phyloP scores from a whole-genome alignment of 2,797 vertebrate species.

The Pseudochirops cupreus region DNA sequence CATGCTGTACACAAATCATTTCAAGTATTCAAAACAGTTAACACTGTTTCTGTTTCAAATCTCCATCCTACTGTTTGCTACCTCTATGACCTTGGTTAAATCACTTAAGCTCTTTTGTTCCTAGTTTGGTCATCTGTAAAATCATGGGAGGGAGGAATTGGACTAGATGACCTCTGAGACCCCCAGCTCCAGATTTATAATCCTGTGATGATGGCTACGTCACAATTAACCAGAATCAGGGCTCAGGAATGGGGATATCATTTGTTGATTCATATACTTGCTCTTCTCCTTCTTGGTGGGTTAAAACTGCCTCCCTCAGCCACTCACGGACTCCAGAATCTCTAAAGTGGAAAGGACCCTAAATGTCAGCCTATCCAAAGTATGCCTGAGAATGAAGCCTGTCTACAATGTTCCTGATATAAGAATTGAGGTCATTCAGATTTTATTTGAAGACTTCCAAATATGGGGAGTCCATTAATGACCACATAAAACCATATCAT shows the following conservation, averaged over 20 bases:
- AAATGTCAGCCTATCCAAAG: not conserved
- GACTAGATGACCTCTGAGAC: not conserved
- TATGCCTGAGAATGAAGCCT: not conserved
- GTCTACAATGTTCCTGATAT: not conserved
- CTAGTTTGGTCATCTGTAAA: not conserved
- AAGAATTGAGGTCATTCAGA: not conserved
- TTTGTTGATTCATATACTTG: not conserved
- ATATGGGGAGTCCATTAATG: not conserved
- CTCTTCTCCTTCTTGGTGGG: not conserved
- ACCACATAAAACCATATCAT: not conserved
- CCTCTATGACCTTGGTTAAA: not conserved
- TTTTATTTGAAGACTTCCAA: not conserved
- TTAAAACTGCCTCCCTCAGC: not conserved
- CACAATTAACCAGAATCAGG: not conserved
- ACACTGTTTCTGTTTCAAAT: not conserved
- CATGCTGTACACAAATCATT: not conserved
- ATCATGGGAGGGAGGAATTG: not conserved
- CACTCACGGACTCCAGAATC: not conserved
- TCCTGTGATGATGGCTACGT: not conserved
- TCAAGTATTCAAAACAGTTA: not conserved
- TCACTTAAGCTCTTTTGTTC: not conserved
- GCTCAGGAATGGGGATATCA: not conserved
- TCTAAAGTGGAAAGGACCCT: not conserved
- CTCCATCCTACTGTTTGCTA: not conserved
- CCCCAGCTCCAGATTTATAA: not conserved